Evolutionary conservation across 2,113 vertebrate genomes (phyloP), one percentile per base, ranked within the genome.

Genomic region (Melanerpes aurifrons): DNA sequence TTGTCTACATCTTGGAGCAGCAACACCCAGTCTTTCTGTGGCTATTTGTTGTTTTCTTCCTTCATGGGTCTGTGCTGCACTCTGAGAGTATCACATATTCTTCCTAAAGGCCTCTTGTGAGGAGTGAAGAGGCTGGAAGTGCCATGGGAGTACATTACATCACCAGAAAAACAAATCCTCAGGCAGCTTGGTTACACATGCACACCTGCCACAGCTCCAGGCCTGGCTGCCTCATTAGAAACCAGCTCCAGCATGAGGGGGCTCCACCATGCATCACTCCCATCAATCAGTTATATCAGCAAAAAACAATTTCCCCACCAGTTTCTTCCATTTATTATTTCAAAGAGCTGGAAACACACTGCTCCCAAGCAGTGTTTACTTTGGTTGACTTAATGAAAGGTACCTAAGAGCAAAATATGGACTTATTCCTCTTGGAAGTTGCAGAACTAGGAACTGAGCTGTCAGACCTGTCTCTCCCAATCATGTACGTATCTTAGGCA

Each of bases 211-310:
- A 87, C 35, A 48, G 92, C 93, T 94, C 94, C 86, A 70, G 61
- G 89, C 14, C 48, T 93, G 92, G 92, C 95, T 97, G 96, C 92
- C 95, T 96, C 96, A 96, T 96, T 95, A 97, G 96, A 97, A 97
- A 81, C 85, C 89, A 95, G 86, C 76, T 88, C 92, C 35, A 22
- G 53, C 57, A 92, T 89, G 82, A 57, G 2, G 13, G 75, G 77
- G 74, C 67, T 95, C 15, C 50, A 73, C 71, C n/a, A 62, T 82
- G 90, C 58, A 19, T 91, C 90, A 82, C 74, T 80, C 63, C 57
- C 73, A 73, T 54, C 21, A 14, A 96, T 95, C 35, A 20, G 97
- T 97, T 92, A 91, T 13, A 32, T 58, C 78, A 82, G 15, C 74
- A 71, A 96, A 95, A 95, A 97, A 82, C 63, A 92, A 91, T 82